Conservation (phyloP, 2,113 vertebrate genomes). For the Scomber japonicus region DNA sequence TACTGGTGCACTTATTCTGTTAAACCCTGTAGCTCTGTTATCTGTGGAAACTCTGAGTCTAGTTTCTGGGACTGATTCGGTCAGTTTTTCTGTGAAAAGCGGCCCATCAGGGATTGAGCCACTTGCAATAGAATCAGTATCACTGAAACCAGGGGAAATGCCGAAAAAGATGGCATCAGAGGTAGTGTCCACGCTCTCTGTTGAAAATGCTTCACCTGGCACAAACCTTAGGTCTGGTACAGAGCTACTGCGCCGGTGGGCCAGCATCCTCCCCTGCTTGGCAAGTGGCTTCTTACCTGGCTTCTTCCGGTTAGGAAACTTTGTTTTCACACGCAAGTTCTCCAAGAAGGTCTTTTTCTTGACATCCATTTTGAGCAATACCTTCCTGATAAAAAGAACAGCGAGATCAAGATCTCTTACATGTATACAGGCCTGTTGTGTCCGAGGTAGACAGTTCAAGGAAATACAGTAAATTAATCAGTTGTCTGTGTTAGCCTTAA, state of each 20-base stretch:
- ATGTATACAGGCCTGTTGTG: no score
- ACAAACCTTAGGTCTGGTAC: slow-evolving; percentile 78
- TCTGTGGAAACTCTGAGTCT: background rate
- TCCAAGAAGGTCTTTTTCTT: slow-evolving; percentile 78
- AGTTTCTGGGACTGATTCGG: background rate
- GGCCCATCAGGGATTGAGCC: slow-evolving; percentile 25
- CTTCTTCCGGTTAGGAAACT: slow-evolving; percentile 63
- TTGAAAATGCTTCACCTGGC: background rate
- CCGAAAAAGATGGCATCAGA: slow-evolving; percentile 32
- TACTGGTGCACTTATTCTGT: slow-evolving; percentile 20
- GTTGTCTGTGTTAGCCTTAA: background rate
- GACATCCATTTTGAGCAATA: slow-evolving; percentile 73
- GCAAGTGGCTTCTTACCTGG: slow-evolving; percentile 61
- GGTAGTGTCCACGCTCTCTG: background rate
- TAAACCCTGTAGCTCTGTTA: background rate
- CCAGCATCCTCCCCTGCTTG: slow-evolving; percentile 59
- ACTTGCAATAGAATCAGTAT: slow-evolving; percentile 63
- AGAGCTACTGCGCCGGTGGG: slow-evolving; percentile 81
- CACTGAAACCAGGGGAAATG: slow-evolving; percentile 32
- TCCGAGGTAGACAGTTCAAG: no score
- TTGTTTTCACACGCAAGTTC: slow-evolving; percentile 72
- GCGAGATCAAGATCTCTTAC: background rate
- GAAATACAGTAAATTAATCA: no score
- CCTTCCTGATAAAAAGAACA: slow-evolving; percentile 6
- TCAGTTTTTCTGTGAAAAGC: slow-evolving; percentile 31